Evolutionary conservation across 2,888 invertebrate species (phyloP).

Genomic region (Stenodema calcarata): DNA sequence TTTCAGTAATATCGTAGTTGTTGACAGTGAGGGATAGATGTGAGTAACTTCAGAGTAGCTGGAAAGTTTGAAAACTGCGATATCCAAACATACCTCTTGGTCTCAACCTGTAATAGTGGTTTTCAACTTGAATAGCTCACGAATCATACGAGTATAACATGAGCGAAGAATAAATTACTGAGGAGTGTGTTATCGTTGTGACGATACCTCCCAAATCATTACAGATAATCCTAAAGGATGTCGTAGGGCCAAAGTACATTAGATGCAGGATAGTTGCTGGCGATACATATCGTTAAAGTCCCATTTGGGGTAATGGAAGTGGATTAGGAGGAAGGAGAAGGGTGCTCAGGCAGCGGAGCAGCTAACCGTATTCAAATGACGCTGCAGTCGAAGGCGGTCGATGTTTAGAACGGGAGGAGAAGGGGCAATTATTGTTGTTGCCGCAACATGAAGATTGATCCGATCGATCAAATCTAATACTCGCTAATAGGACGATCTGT

Average conservation of each 20-base stretch:
- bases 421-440: conserved; percentile 25
- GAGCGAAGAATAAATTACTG: no score
- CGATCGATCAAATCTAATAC: conserved; percentile 36
- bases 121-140: no score
- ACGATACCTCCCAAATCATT: neutral
- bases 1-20: no score
- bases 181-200: no score
- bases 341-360: neutral
- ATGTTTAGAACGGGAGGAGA: neutral
- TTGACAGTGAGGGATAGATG: no score
- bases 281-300: neutral
- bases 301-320: conserved; percentile 28
- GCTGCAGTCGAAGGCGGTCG: conserved; percentile 6
- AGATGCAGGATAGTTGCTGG: neutral
- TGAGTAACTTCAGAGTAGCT: no score
- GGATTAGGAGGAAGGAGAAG: neutral
- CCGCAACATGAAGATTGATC: conserved; percentile 12
- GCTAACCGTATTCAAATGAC: conserved; percentile 41
- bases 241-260: neutral
- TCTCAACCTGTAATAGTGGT: no score
- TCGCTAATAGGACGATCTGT: conserved; percentile 25
- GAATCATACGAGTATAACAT: no score
- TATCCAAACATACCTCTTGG: no score
- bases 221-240: neutral
- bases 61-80: no score